These are phyloP conservation scores for Mastacembelus armatus DNA, from an alignment of 2,797 vertebrate species.

Conservation along the genomic window DNA sequence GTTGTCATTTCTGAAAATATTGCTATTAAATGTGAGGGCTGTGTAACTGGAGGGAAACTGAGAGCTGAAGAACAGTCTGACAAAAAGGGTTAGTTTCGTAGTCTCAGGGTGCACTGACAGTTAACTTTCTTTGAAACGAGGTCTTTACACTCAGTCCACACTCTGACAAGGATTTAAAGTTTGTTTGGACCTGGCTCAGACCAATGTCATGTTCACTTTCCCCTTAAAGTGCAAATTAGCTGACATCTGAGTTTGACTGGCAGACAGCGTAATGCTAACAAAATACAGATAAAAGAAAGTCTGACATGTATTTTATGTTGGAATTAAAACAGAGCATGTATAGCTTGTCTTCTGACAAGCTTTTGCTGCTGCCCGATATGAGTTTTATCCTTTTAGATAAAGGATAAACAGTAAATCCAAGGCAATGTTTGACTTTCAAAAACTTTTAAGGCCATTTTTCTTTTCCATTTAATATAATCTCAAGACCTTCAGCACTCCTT, in stretches of 20 bases:
- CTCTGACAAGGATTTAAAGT: not conserved
- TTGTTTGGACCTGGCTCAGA: conserved; percentile 13
- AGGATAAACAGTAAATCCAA: conserved; percentile 8
- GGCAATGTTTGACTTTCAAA: conserved; percentile 18
- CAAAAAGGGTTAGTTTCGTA: not conserved
- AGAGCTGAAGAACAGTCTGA: not conserved
- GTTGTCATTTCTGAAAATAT: conserved; percentile 2
- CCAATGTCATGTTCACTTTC: conserved; percentile 21
- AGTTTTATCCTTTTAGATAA: not conserved
- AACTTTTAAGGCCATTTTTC: conserved; percentile 28
- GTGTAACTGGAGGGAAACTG: not conserved
- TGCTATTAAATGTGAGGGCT: not conserved
- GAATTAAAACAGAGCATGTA: not conserved
- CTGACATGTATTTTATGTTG: not conserved
- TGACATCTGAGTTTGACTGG: conserved; percentile 30
- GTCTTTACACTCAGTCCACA: not conserved
- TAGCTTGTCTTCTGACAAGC: not conserved
- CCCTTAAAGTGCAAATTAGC: conserved; percentile 21
- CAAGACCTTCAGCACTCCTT: not conserved
- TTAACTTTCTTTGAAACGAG: not conserved
- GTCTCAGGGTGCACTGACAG: too few relatives aligned
- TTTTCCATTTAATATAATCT: not conserved
- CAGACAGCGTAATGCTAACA: not conserved
- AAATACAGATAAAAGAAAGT: not conserved
- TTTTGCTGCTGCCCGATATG: not conserved